Evolutionary conservation across 2,113 vertebrate species (phyloP), one percentile per base, ranked within the genome.

Genomic region (Cynoglossus semilaevis): DNA sequence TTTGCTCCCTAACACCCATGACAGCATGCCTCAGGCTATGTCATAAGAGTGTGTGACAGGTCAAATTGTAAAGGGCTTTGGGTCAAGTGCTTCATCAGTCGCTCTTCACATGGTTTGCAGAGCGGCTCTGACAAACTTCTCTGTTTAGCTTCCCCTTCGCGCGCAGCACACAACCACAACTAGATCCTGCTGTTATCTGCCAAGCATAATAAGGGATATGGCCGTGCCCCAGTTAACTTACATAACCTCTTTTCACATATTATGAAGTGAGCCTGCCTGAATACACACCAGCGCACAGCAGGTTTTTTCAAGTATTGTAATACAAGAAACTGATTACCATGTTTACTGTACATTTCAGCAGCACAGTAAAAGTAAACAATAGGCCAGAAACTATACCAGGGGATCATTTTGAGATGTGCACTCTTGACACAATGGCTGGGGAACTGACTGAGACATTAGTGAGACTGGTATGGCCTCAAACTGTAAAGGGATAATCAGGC

Each of bases 151-250:
- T 78, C 72, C 76, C 72, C 40, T n/a, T 58, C 19, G 58, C 67
- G 69, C 59, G 69, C 76, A 79, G 70, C 78, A 69, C 53, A 69
- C 70, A 62, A 61, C 81, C 73, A 73, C 72, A 58, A 45, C 72
- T 67, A 61, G 70, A 67, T 66, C 53, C 60, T 34, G 36, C 63
- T 56, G 55, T 61, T 29, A 57, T 63, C 63, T 86, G 79, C 74
- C 78, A 82, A 88, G 80, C 72, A 78, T 81, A 87, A 82, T 87
- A 81, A 82, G 76, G 72, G 70, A 44, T n/a, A 62, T 79, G 82
- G 83, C 82, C 76, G 71, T 77, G 64, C 77, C 79, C 77, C 75
- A 77, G 75, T 80, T 72, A 70, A 80, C 83, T 83, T 85, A 85
- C 85, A 83, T 86, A 87, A 75, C 46, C 81, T 79, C 63, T 72